These are phyloP conservation scores for Pelusios castaneus DNA, from an alignment of 2,113 vertebrate genomes.

Conservation along the genomic window DNA sequence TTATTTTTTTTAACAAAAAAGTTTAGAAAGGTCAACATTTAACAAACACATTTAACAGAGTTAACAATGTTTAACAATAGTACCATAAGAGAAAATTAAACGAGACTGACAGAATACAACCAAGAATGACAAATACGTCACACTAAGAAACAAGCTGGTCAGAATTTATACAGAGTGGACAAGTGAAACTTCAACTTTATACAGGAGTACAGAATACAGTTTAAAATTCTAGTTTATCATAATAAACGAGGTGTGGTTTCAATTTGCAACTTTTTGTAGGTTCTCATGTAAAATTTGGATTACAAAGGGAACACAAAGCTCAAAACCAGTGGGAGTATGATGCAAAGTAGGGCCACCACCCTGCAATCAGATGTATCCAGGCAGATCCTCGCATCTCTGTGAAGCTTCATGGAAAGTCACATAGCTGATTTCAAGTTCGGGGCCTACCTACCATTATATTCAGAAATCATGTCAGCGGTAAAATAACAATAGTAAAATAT, in stretches of 20 bases:
- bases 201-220: constrained; percentile 70
- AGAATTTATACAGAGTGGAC: not conserved
- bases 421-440: not conserved
- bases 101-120: not conserved
- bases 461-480: constrained; percentile 12
- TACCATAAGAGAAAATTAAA: not conserved
- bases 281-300: not conserved
- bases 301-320: not conserved
- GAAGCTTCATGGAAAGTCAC: constrained; percentile 4
- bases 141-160: not conserved
- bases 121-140: not conserved
- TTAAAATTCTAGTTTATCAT: constrained; percentile 71
- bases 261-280: constrained; percentile 37
- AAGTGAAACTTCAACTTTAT: constrained; percentile 74
- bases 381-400: not conserved
- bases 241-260: not conserved
- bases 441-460: not conserved
- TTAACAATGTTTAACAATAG: not conserved
- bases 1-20: not conserved
- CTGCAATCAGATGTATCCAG: not conserved
- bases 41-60: not conserved
- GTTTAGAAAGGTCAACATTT: not conserved
- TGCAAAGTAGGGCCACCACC: constrained; percentile 38
- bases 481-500: not conserved
- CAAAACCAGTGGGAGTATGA: not conserved